A percentile compares a stretch with the other conserved stretches of the same genome.
phyloP scores from a whole-genome alignment of 2,113 vertebrate species.

The Zosterops lateralis region DNA sequence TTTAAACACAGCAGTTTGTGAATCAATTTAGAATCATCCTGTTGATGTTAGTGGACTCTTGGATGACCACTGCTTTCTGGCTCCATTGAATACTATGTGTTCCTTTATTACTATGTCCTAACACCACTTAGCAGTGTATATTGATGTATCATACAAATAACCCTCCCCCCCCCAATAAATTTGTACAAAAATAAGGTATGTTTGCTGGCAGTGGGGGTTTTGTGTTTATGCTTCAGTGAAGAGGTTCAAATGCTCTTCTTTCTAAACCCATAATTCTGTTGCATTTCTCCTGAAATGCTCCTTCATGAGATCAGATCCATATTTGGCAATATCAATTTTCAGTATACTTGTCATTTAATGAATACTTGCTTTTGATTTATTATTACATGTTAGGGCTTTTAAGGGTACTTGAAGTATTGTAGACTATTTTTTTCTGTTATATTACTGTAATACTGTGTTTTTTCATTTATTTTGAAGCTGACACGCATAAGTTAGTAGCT shows the following conservation, averaged over 20 bases:
- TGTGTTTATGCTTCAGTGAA: neutral
- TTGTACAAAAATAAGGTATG: neutral
- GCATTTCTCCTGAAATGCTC: neutral
- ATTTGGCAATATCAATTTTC: neutral
- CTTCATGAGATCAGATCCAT: neutral
- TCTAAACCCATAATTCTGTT: neutral
- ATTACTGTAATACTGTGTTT: neutral
- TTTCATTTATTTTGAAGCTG: neutral
- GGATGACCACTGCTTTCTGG: neutral
- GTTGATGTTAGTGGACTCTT: neutral
- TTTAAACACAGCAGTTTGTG: neutral
- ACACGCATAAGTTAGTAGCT: neutral
- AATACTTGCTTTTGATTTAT: neutral
- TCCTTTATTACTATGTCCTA: neutral
- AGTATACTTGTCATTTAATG: neutral
- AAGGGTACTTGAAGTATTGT: neutral
- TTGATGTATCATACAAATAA: neutral
- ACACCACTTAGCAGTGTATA: neutral
- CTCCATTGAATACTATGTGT: neutral
- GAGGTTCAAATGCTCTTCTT: neutral
- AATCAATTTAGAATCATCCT: neutral
- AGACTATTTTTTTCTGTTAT: neutral
- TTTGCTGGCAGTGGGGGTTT: neutral
- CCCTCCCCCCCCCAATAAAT: fast-evolving
- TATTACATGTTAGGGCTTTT: neutral